Percentiles rank a stretch among this genome's conserved stretches.
phyloP scores from a whole-genome alignment of 2,888 invertebrate species.

The Lycia hirtaria region DNA sequence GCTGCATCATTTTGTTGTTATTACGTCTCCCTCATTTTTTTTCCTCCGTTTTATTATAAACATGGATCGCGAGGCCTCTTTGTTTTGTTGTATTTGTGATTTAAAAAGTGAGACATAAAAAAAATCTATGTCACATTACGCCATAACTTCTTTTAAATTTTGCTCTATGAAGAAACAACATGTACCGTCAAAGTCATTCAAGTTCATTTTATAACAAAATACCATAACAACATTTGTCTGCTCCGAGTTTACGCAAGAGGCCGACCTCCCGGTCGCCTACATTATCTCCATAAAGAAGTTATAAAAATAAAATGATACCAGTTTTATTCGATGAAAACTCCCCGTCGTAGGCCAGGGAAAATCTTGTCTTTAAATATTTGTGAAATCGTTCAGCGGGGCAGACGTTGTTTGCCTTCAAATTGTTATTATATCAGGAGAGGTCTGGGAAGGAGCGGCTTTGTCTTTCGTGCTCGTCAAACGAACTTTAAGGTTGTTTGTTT shows the following conservation, averaged over 20 bases:
- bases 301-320: conserved; percentile 56
- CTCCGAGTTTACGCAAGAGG: background rate
- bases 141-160: background rate
- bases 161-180: background rate
- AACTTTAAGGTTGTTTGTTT: conserved; percentile 8
- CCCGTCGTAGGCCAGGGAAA: conserved; percentile 48
- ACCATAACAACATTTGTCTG: conserved; percentile 5
- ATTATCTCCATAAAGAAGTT: conserved; percentile 46
- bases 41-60: no score
- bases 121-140: no score
- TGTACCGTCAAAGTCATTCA: background rate
- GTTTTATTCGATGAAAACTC: conserved; percentile 46
- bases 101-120: no score
- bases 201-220: conserved; percentile 1
- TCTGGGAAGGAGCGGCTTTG: conserved; percentile 8
- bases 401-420: conserved; percentile 50
- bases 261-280: conserved; percentile 21
- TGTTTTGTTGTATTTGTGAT: no score
- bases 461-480: conserved; percentile 11
- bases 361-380: conserved; percentile 69
- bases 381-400: conserved; percentile 50
- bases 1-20: no score
- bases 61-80: no score
- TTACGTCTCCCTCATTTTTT: no score
- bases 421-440: conserved; percentile 31